phyloP scores from a whole-genome alignment of 2,113 vertebrate species.

The Cariama cristata region DNA sequence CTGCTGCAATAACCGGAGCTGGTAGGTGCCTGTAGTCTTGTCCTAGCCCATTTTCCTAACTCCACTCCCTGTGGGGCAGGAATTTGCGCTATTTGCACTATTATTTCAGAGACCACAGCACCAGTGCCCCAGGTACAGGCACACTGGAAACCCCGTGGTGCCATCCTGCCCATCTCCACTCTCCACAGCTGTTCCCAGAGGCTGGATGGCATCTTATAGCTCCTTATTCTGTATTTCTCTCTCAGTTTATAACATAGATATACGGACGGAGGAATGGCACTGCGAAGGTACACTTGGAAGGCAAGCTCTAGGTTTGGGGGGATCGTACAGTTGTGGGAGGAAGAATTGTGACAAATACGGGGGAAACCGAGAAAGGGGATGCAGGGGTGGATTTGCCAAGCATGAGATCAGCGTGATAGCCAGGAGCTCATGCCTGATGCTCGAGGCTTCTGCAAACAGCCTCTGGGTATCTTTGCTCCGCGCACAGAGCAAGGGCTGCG shows the following conservation, averaged over 20 bases:
- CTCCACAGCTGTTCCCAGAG: not conserved
- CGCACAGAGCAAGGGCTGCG: fast-evolving
- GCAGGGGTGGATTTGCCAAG: not conserved
- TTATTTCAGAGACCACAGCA: not conserved
- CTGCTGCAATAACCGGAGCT: not conserved
- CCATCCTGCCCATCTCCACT: not conserved
- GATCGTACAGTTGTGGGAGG: not conserved
- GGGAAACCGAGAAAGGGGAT: not conserved
- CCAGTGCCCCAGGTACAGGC: no score
- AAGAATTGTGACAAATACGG: not conserved
- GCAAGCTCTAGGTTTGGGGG: not conserved
- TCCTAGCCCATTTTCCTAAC: not conserved
- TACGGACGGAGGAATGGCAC: fast-evolving
- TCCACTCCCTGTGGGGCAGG: not conserved
- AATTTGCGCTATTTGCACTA: not conserved
- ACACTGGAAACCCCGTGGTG: not conserved
- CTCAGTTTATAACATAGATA: not conserved
- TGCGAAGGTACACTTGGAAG: not conserved
- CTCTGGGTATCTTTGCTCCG: not conserved
- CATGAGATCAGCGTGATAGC: fast-evolving
- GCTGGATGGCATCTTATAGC: not conserved
- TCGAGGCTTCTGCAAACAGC: not conserved
- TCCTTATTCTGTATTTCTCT: not conserved
- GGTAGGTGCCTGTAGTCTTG: not conserved
- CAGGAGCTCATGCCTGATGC: not conserved